Evolutionary conservation across 2,797 vertebrate species (phyloP).

Genomic region (Aselliscus stoliczkanus): DNA sequence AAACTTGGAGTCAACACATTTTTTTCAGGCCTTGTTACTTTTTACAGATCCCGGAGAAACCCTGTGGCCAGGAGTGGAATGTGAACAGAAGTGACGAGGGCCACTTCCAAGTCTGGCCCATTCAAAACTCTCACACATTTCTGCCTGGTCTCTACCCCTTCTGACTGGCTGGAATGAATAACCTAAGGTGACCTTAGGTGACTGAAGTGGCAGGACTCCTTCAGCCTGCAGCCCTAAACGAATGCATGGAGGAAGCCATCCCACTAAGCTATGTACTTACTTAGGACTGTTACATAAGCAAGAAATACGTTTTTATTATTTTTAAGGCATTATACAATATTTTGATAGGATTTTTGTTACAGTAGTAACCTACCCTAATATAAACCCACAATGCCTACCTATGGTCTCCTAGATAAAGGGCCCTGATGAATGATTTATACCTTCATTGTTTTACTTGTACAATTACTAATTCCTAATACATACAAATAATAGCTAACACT

Average conservation of each 20-base stretch:
- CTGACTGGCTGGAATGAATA: not conserved
- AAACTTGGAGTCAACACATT: not conserved
- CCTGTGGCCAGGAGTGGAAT: not conserved
- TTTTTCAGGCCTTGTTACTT: not conserved
- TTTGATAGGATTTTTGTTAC: not conserved
- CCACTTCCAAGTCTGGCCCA: not conserved
- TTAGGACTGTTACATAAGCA: not conserved
- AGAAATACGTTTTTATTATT: not conserved
- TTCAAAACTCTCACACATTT: not conserved
- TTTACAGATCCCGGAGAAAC: not conserved
- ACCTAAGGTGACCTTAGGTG: not conserved
- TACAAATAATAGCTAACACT: not conserved
- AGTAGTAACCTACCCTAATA: not conserved
- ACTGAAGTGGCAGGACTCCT: not conserved
- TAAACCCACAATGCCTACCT: not conserved
- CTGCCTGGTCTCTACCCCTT: not conserved
- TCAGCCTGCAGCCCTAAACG: not conserved
- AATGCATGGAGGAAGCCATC: not conserved
- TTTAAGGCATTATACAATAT: not conserved
- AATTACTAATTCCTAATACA: constrained; percentile 33
- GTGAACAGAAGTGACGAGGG: not conserved
- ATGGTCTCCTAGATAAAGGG: not conserved
- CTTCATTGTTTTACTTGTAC: not conserved
- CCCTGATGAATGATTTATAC: not conserved
- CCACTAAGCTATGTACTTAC: not conserved